Evolutionary conservation across 1,140 invertebrate genomes (phyloP), one percentile per base, ranked within the genome.

Genomic region (Coptotermes formosanus): DNA sequence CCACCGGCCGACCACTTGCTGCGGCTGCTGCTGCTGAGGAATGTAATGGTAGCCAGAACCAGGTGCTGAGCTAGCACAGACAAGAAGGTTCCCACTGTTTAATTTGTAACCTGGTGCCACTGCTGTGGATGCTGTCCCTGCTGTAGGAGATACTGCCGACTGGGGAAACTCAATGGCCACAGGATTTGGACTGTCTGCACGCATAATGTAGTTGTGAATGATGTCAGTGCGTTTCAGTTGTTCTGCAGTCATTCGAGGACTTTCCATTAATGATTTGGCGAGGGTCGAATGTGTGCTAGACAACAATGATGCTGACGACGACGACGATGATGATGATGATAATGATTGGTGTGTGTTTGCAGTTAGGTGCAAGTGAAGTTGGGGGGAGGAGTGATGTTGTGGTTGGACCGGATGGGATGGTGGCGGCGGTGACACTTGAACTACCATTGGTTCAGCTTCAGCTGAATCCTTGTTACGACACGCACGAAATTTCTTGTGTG

Each of bases 401-500:
- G 44, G 85, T 86, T 43, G 88, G 86, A 44, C 21, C 19, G 88
- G 52, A n/a, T 85, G 82, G 84, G 89, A 84, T 75, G 88, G 88
- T 87, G 86, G 87, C 64, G 87, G 88, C 82, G 87, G 89, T 87
- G 88, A 88, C 87, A 89, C 91, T 52, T 91, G 91, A 16, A 91
- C 89, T 45, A 91, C 89, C 9, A 91, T 91, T 0, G 94, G 92
- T 88, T 96, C 96, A 0, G 95, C 95, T 88, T 95, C 95, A 45
- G 95, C 95, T 9, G 94, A 95, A 88, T 96, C 95, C 88, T 96
- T 95, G 88, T 95, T 94, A 11, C 96, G 91, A 88, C 96, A 91
- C 0, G 96, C 96, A 8, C 97, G 93, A 93, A 98, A 98, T 90
- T 98, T 98, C 90, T 98, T 98, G 92, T 98, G 97, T 82, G 97